Base-by-base conservation (phyloP, 2,888 invertebrate genomes). In the Hedychridium roseum region DNA sequence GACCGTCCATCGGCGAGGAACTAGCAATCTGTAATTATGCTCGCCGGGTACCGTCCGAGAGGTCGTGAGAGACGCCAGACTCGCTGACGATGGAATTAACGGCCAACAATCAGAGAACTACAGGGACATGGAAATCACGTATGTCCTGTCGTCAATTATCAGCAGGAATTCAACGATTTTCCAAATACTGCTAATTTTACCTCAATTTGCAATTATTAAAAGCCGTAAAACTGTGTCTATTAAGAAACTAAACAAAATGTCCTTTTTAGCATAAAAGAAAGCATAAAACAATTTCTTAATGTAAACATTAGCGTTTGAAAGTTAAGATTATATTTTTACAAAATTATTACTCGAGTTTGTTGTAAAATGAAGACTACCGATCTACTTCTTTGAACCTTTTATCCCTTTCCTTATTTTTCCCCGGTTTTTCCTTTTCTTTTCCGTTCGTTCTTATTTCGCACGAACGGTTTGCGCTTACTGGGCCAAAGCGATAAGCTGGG, bases 21-120 rank as follows among this genome's bases (percentile, higher is more conserved):
- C 62, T 57, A 55, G 57, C 55, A 65, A 59, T 65, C 68, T 67
- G 65, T 69, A 71, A 71, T 72, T 70, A 72, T 64, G 68, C 57
- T 60, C 48, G 50, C 54, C 50, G 48, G 47, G 40, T 36, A 45
- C 39, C 38, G 37, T 38, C 51, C 51, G 42, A 49, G 36, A 26
- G 39, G 45, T 40, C 28, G 23, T 26, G 37, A 18, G 21, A 21
- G 23, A 35, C 16, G 18, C 34, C 17, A 35, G 34, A 35, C 2
- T 11, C 34, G 16, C n/a, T n/a, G n/a, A n/a, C n/a, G n/a, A n/a
- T n/a, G n/a, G n/a, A n/a, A n/a, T n/a, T n/a, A n/a, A n/a, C n/a
- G n/a, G n/a, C n/a, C n/a, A n/a, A n/a, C n/a, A n/a, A n/a, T n/a
- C n/a, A n/a, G n/a, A n/a, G n/a, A n/a, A n/a, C n/a, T n/a, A n/a